Conservation (phyloP, 2,113 vertebrate genomes). For the Eubucco bourcierii region DNA sequence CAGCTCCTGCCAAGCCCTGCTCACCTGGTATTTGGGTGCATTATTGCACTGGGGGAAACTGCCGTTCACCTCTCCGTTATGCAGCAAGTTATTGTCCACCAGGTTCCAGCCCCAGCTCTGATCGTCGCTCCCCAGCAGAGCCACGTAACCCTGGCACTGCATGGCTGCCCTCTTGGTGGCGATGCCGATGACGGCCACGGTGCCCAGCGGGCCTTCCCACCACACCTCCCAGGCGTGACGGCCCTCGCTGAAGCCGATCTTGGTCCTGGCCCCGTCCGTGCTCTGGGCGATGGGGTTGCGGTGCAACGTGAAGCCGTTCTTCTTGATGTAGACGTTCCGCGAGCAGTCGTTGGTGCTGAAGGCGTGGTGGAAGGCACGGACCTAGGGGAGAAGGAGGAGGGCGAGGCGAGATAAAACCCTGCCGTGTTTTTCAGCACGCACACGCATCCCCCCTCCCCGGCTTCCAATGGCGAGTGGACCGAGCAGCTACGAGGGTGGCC, state of each 20-base stretch:
- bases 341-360: conserved; percentile 98
- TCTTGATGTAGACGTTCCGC: conserved; percentile 97
- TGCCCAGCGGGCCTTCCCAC: conserved; percentile 98
- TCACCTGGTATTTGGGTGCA: conserved; percentile 97
- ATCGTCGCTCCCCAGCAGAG: conserved; percentile 94
- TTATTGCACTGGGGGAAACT: conserved; percentile 99
- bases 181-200: conserved; percentile 96
- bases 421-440: neutral
- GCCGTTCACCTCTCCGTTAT: conserved; percentile 96
- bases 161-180: conserved; percentile 94
- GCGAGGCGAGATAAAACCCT: neutral
- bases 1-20: neutral
- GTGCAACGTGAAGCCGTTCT: conserved; percentile 97
- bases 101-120: conserved; percentile 99
- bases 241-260: conserved; percentile 96
- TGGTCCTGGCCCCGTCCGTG: conserved; percentile 95
- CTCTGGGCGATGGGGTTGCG: conserved; percentile 99
- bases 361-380: conserved; percentile 92
- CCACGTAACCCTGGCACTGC: conserved; percentile 98
- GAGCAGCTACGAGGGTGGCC: neutral
- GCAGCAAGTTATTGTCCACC: conserved; percentile 97
- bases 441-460: neutral
- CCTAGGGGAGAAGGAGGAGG: conserved; percentile 65
- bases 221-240: conserved; percentile 99
- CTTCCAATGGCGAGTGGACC: neutral